Base-by-base conservation (phyloP, 2,113 vertebrate species). In the Pluvialis apricaria region DNA sequence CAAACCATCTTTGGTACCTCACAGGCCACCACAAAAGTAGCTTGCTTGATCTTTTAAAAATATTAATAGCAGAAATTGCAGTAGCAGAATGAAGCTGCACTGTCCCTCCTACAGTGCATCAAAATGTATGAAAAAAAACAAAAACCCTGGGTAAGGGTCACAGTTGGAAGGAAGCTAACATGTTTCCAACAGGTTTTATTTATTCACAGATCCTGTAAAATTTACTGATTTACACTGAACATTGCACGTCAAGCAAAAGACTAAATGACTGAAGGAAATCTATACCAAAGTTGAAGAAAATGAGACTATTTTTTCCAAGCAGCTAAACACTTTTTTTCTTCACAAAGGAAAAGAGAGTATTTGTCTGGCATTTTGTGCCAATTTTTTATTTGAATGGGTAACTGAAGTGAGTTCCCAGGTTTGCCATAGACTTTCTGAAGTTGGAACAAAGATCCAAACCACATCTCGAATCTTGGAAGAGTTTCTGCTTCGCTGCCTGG, bases 361-460 rank as follows among this genome's bases (percentile, higher is more conserved):
- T 92, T 90, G 34, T 45, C 58, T 77, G 62, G 40, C 24, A 83
- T 36, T 66, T 72, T 32, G 16, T 77, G 60, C 58, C 62, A 26
- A 65, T 52, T 72, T 93, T 90, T 92, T 70, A 88, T 80, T 91
- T 85, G 68, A 90, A 82, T 0, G 49, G 31, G 42, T 54, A 82
- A 82, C 58, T 80, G 68, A 94, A 88, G 32, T n/a, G 45, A 81
- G 32, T 55, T 93, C 45, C 80, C 71, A 83, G 68, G 81, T 42
- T 51, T 77, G 51, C 82, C 77, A 42, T 0, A 86, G 51, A 83
- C 51, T 66, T 94, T 47, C 80, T 86, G 15, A 86, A 93, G 70
- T 26, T 91, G 82, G 85, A 92, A 94, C 45, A n/a, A 83, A 80
- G 17, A 91, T 42, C 15, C 36, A 58, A 96, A 93, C 82, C 86